Evolutionary conservation across 2,113 vertebrate species (phyloP).

Genomic region (Setophaga petechia): DNA sequence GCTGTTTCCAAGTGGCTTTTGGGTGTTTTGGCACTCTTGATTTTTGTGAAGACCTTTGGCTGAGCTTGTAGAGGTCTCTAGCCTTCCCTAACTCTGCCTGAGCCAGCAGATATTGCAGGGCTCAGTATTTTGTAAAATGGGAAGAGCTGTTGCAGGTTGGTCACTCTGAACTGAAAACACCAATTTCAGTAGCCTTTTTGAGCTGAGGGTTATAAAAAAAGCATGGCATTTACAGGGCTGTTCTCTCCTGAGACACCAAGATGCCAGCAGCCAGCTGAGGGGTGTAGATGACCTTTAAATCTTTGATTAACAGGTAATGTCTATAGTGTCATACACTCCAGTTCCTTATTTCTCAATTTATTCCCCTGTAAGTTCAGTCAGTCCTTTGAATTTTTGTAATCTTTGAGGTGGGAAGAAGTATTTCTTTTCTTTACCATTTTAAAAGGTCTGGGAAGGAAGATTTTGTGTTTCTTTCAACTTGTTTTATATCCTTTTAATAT

Average conservation of each 20-base stretch:
- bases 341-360: neutral
- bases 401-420: neutral
- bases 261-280: neutral
- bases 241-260: neutral
- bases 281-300: neutral
- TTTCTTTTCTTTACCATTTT: neutral
- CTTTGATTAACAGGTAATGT: neutral
- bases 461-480: neutral
- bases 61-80: neutral
- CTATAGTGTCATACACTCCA: neutral
- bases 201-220: neutral
- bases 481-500: neutral
- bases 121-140: neutral
- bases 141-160: neutral
- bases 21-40: neutral
- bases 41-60: neutral
- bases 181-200: neutral
- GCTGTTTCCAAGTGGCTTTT: neutral
- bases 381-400: neutral
- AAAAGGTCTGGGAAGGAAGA: neutral
- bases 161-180: neutral
- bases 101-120: neutral
- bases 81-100: neutral
- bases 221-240: neutral
- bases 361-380: neutral